These are phyloP conservation scores for Protonemura montana DNA, from an alignment of 2,888 invertebrate genomes.

Conservation along the genomic window DNA sequence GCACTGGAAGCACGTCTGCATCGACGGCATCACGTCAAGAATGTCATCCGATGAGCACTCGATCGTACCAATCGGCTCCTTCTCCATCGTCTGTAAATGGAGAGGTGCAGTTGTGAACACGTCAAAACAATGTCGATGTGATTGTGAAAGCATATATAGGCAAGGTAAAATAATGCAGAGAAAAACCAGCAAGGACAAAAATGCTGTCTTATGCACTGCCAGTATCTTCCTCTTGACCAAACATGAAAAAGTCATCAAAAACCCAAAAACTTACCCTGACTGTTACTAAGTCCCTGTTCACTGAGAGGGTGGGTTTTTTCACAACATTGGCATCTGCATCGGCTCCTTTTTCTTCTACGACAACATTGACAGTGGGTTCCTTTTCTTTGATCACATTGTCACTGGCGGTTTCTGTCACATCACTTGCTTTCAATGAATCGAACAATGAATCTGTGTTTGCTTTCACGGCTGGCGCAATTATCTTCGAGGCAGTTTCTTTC, in stretches of 20 bases:
- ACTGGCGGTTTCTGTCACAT: slow-evolving; percentile 59
- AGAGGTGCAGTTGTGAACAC: too few relatives aligned
- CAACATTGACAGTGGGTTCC: slow-evolving; percentile 51
- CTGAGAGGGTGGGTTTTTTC: slow-evolving; percentile 49
- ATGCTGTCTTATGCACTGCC: too few relatives aligned
- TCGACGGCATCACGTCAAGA: slow-evolving; percentile 28
- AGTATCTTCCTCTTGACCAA: too few relatives aligned
- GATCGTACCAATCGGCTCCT: slow-evolving; percentile 43
- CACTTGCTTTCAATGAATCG: slow-evolving; percentile 62
- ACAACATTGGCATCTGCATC: slow-evolving; percentile 50
- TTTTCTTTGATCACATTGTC: slow-evolving; percentile 46
- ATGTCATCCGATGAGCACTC: slow-evolving; percentile 44
- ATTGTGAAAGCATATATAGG: too few relatives aligned
- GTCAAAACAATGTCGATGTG: too few relatives aligned
- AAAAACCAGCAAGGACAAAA: too few relatives aligned
- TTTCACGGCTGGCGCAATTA: slow-evolving; percentile 59
- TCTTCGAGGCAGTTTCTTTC: slow-evolving; percentile 57
- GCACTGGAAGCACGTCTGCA: slow-evolving; percentile 49
- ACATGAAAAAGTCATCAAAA: too few relatives aligned
- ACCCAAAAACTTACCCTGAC: slow-evolving; percentile 50
- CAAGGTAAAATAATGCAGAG: too few relatives aligned
- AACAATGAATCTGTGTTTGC: slow-evolving; percentile 59
- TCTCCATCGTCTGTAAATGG: slow-evolving; percentile 47
- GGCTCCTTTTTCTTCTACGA: slow-evolving; percentile 53
- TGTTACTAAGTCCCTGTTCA: slow-evolving; percentile 53